phyloP scores from a whole-genome alignment of 2,888 invertebrate genomes.

The Mimas tiliae region DNA sequence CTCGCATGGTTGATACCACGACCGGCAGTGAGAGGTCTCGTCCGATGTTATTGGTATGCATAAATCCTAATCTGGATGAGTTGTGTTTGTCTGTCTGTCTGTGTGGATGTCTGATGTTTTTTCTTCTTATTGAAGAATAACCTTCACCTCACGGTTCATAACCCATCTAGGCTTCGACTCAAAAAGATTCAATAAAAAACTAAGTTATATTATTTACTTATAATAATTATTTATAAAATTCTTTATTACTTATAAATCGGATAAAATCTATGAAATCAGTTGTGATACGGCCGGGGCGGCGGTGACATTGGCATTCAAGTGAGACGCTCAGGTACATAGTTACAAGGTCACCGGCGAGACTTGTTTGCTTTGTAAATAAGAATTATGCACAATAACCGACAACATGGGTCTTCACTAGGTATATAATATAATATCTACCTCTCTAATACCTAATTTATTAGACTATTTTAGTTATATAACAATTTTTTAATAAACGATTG shows the following conservation, averaged over 20 bases:
- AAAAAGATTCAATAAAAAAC: background rate
- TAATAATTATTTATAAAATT: background rate
- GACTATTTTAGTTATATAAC: too few species aligned
- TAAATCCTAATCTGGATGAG: too few species aligned
- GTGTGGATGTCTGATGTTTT: too few species aligned
- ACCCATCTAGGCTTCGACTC: background rate
- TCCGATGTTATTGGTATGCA: too few species aligned
- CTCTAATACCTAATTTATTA: too few species aligned
- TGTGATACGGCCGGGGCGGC: slow-evolving; percentile 44
- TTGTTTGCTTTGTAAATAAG: slow-evolving; percentile 54
- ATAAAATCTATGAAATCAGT: slow-evolving; percentile 45
- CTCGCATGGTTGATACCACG: too few species aligned
- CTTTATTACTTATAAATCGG: slow-evolving; percentile 35
- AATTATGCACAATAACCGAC: slow-evolving; percentile 20
- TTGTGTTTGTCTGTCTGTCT: too few species aligned
- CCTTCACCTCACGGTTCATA: background rate
- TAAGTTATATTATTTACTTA: too few species aligned
- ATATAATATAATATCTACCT: too few species aligned
- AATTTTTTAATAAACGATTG: too few species aligned
- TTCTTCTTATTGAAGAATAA: background rate
- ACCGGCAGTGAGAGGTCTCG: too few species aligned
- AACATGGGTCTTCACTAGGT: background rate
- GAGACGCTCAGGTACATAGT: slow-evolving; percentile 67
- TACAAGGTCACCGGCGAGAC: slow-evolving; percentile 65
- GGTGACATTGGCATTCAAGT: slow-evolving; percentile 75